These are phyloP conservation scores for Pterostichus niger DNA, from an alignment of 2,888 invertebrate genomes.

Conservation along the genomic window DNA sequence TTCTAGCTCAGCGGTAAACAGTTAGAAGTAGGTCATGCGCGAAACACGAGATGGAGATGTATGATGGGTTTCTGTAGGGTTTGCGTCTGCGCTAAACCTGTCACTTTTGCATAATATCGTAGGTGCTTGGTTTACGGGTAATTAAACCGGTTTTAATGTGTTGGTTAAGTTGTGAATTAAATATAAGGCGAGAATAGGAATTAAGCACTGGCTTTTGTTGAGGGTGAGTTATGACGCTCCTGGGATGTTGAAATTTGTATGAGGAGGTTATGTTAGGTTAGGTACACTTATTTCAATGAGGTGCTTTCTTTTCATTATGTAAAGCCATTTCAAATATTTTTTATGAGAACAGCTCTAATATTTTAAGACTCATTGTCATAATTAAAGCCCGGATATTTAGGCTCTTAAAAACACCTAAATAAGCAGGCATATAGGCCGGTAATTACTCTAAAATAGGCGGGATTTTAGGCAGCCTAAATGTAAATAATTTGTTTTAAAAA, in stretches of 20 bases:
- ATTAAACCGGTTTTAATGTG: slow-evolving; percentile 10
- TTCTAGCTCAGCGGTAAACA: slow-evolving; percentile 11
- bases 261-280: slow-evolving; percentile 29
- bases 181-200: slow-evolving; percentile 9
- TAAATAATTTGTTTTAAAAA: too few relatives aligned
- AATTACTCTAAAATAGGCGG: too few relatives aligned
- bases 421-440: too few relatives aligned
- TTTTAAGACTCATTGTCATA: slow-evolving; percentile 14
- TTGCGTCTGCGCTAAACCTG: slow-evolving; percentile 1
- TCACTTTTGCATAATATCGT: slow-evolving; percentile 34
- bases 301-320: slow-evolving; percentile 3
- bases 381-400: too few relatives aligned
- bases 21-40: slow-evolving; percentile 4
- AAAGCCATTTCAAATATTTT: slow-evolving; percentile 22
- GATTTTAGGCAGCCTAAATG: too few relatives aligned
- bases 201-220: slow-evolving; percentile 21
- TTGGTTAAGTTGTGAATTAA: slow-evolving; percentile 11
- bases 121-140: background rate
- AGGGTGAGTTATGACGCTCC: slow-evolving; percentile 22
- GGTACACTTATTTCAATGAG: background rate
- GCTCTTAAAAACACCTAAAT: too few relatives aligned
- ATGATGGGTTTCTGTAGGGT: too few relatives aligned
- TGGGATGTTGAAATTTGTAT: slow-evolving; percentile 34
- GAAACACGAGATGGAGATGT: background rate
- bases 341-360: slow-evolving; percentile 20